Conservation (phyloP, 2,888 invertebrate genomes). For the Melitaea athalia region DNA sequence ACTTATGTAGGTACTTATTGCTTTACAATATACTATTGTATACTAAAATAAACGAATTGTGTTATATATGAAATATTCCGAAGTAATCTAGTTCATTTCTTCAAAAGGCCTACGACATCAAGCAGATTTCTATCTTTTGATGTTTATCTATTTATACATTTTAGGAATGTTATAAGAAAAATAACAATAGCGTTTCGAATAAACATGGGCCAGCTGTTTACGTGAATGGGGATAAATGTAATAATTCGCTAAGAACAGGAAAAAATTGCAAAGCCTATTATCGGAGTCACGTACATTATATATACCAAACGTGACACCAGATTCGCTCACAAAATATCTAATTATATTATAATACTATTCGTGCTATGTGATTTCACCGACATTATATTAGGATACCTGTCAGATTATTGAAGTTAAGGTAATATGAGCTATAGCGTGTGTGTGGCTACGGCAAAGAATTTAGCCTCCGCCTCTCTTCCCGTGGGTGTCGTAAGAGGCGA, state of each 20-base stretch:
- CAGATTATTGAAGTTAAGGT: too few relatives aligned
- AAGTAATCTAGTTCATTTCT: too few relatives aligned
- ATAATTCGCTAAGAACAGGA: conserved; percentile 6
- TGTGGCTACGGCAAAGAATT: too few relatives aligned
- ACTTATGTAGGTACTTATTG: too few relatives aligned
- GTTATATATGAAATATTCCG: too few relatives aligned
- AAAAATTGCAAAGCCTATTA: background rate
- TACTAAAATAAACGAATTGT: too few relatives aligned
- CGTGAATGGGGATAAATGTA: conserved; percentile 1
- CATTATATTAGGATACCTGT: background rate
- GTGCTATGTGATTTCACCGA: background rate
- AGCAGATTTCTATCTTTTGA: background rate
- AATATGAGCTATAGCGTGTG: too few relatives aligned
- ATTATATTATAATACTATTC: background rate
- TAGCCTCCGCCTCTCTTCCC: too few relatives aligned
- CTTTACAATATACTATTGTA: too few relatives aligned
- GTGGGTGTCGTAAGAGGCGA: too few relatives aligned
- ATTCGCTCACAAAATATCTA: background rate
- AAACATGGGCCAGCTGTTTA: background rate
- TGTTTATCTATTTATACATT: background rate
- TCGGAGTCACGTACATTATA: conserved; percentile 11
- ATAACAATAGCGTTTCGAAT: background rate
- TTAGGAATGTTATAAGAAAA: background rate
- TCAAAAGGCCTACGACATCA: too few relatives aligned
- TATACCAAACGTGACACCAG: conserved; percentile 2